Conservation (phyloP, 2,113 vertebrate genomes). For the Tapirus terrestris region DNA sequence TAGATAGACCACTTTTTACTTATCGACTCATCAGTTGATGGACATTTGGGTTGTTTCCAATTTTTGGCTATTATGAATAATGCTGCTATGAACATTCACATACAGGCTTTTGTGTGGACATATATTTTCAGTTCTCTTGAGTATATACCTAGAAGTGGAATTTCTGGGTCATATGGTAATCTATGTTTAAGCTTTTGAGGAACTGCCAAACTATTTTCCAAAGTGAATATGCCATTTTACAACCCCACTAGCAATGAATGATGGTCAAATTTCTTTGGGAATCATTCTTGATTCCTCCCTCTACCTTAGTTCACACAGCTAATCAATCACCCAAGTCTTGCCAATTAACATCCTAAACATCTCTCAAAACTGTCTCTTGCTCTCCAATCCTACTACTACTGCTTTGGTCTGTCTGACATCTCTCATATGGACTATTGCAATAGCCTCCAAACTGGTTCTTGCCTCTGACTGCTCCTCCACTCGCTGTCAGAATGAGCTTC, state of each 20-base stretch:
- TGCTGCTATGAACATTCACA: neutral
- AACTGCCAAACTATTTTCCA: neutral
- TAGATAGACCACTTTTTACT: neutral
- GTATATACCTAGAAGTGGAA: neutral
- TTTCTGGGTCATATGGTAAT: neutral
- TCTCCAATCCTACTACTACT: neutral
- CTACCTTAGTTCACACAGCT: neutral
- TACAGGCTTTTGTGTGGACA: neutral
- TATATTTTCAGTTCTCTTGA: neutral
- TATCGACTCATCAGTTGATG: neutral
- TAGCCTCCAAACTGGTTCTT: neutral
- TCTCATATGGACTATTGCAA: neutral
- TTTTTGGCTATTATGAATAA: neutral
- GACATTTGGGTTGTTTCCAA: neutral
- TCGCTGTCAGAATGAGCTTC: neutral
- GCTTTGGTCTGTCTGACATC: neutral
- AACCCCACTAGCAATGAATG: neutral
- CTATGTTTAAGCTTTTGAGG: constrained; percentile 4
- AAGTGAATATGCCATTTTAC: neutral
- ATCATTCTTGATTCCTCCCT: neutral
- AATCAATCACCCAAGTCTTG: neutral
- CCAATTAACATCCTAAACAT: neutral
- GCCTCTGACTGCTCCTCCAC: neutral
- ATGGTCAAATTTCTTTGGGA: neutral
- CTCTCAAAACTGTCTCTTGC: neutral